These are phyloP conservation scores for Pristionchus maxplancki DNA, from an alignment of 2,888 invertebrate species.

Conservation along the genomic window DNA sequence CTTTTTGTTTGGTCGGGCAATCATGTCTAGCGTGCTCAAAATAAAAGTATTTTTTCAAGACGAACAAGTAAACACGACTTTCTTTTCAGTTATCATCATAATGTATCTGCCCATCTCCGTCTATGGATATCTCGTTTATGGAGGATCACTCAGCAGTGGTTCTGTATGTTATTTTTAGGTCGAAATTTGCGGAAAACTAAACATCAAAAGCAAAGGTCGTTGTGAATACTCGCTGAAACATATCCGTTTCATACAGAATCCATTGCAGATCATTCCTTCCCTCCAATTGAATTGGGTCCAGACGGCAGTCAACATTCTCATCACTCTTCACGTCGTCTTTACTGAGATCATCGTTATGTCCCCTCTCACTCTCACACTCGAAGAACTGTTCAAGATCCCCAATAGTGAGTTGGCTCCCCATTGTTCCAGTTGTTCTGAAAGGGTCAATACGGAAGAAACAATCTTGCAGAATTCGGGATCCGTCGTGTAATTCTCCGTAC, in stretches of 20 bases:
- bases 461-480: constrained; percentile 59
- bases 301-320: constrained; percentile 63
- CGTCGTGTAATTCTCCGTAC: constrained; percentile 60
- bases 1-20: too few species aligned
- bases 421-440: too few species aligned
- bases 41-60: background rate
- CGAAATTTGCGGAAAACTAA: background rate
- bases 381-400: constrained; percentile 61
- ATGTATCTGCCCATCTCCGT: constrained; percentile 63
- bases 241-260: background rate
- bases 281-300: constrained; percentile 61
- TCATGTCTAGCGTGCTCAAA: too few species aligned
- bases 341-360: constrained; percentile 62
- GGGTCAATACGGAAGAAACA: background rate
- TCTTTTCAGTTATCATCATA: constrained; percentile 54
- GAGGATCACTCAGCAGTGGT: constrained; percentile 54
- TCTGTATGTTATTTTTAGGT: background rate
- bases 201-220: background rate
- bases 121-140: constrained; percentile 61
- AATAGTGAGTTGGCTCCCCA: constrained; percentile 53
- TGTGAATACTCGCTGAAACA: background rate
- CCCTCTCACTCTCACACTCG: constrained; percentile 63
- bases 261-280: constrained; percentile 28
- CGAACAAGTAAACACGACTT: too few species aligned
- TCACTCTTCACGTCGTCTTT: constrained; percentile 56